Evolutionary conservation across 2,113 vertebrate species (phyloP).

Genomic region (Albula glossodonta): DNA sequence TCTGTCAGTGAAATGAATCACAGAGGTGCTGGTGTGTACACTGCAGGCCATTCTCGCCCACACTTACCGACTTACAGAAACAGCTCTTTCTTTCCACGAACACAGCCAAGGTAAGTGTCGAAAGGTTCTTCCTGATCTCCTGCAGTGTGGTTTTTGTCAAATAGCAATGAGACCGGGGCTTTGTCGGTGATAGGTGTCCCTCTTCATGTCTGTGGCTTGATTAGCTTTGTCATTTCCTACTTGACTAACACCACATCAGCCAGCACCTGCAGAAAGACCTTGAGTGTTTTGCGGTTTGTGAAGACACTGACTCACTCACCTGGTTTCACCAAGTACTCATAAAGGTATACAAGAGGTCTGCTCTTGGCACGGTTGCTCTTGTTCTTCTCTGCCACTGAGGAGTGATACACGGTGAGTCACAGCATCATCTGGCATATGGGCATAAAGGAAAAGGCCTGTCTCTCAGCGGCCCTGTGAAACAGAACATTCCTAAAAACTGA

Average conservation of each 20-base stretch:
- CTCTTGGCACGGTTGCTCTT: not conserved
- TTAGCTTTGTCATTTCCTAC: constrained; percentile 48
- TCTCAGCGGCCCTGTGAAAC: constrained; percentile 56
- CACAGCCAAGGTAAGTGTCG: constrained; percentile 1
- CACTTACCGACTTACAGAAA: constrained; percentile 44
- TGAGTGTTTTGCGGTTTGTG: constrained; percentile 16
- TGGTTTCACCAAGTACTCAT: not conserved
- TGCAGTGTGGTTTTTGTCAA: not conserved
- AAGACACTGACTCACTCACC: not conserved
- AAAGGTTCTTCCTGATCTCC: constrained; percentile 2
- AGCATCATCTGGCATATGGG: constrained; percentile 36
- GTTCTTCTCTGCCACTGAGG: constrained; percentile 40
- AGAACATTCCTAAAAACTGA: constrained; percentile 17
- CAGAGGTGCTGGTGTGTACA: constrained; percentile 41
- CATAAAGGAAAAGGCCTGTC: constrained; percentile 60
- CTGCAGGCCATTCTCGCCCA: constrained; percentile 45
- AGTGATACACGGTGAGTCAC: constrained; percentile 59
- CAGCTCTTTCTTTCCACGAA: constrained; percentile 17
- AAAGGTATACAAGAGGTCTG: not conserved
- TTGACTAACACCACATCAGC: constrained; percentile 18
- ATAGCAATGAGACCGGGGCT: not conserved
- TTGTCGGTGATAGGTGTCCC: constrained; percentile 25
- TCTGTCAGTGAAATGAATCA: constrained; percentile 68
- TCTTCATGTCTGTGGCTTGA: constrained; percentile 12
- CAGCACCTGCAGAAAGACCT: constrained; percentile 46